phyloP scores from a whole-genome alignment of 2,888 invertebrate genomes.

The Colostygia pectinataria region DNA sequence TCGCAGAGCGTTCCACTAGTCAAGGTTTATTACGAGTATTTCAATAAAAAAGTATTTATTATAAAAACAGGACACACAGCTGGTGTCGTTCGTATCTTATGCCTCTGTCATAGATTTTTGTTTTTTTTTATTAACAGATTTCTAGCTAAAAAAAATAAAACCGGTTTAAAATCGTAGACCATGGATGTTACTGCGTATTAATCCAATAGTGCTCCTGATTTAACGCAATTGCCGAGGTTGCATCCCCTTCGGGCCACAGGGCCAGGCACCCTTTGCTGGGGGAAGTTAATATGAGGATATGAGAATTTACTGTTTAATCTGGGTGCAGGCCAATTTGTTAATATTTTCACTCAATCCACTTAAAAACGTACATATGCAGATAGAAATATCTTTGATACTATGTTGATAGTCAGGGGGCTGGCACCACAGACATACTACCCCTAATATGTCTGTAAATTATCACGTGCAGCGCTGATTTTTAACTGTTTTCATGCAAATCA shows the following conservation, averaged over 20 bases:
- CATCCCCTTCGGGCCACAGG: conserved; percentile 66
- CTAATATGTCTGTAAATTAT: too few relatives aligned
- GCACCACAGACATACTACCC: too few relatives aligned
- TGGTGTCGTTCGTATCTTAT: too few relatives aligned
- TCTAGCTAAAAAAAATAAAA: too few relatives aligned
- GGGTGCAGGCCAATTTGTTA: conserved; percentile 81
- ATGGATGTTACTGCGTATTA: conserved; percentile 61
- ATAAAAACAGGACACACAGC: too few relatives aligned
- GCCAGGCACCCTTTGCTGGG: conserved; percentile 72
- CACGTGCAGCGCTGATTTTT: too few relatives aligned
- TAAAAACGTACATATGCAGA: conserved; percentile 63
- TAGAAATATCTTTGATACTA: conserved; percentile 11
- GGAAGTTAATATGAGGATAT: conserved; percentile 81
- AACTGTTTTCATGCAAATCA: too few relatives aligned
- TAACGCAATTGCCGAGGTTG: conserved; percentile 79
- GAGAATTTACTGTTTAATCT: conserved; percentile 83
- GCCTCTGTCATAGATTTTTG: too few relatives aligned
- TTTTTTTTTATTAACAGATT: too few relatives aligned
- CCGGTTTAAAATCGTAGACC: conserved; percentile 32
- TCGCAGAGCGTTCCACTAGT: too few relatives aligned
- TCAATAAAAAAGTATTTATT: too few relatives aligned
- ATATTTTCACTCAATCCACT: conserved; percentile 82
- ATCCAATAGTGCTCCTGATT: conserved; percentile 77
- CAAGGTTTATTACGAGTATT: too few relatives aligned
- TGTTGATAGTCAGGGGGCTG: neutral